Evolutionary conservation across 2,113 vertebrate genomes (phyloP).

Genomic region (Oreochromis tanganicae): DNA sequence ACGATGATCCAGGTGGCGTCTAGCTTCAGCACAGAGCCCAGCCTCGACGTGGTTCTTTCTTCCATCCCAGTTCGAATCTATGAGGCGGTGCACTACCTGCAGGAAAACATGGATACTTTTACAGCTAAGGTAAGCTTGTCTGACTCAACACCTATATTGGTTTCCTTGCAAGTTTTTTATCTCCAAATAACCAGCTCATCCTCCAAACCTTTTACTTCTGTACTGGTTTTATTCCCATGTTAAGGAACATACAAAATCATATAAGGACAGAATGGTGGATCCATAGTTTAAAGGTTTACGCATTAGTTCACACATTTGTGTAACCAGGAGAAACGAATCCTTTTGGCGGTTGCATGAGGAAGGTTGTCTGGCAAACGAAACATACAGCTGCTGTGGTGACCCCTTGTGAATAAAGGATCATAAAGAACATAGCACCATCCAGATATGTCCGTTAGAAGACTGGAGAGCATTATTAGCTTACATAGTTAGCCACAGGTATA

Average conservation of each 20-base stretch:
- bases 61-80: slow-evolving; percentile 81
- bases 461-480: not conserved
- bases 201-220: not conserved
- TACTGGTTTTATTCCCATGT: not conserved
- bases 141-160: not conserved
- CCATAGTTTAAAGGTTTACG: not conserved
- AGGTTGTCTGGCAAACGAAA: not conserved
- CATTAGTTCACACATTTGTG: not conserved
- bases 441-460: too few species aligned
- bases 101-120: slow-evolving; percentile 81
- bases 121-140: slow-evolving; percentile 74
- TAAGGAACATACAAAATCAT: not conserved
- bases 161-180: not conserved
- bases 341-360: accelerated
- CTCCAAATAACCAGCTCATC: not conserved
- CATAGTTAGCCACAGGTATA: not conserved
- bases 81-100: slow-evolving; percentile 80
- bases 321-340: not conserved
- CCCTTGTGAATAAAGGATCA: not conserved
- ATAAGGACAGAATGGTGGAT: not conserved
- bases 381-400: not conserved
- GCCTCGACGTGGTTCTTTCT: slow-evolving; percentile 80
- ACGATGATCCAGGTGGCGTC: slow-evolving; percentile 83
- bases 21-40: slow-evolving; percentile 81
- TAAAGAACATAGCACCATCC: not conserved